These are phyloP conservation scores for Euzophera pinguis DNA, from an alignment of 2,888 invertebrate species.

Conservation along the genomic window DNA sequence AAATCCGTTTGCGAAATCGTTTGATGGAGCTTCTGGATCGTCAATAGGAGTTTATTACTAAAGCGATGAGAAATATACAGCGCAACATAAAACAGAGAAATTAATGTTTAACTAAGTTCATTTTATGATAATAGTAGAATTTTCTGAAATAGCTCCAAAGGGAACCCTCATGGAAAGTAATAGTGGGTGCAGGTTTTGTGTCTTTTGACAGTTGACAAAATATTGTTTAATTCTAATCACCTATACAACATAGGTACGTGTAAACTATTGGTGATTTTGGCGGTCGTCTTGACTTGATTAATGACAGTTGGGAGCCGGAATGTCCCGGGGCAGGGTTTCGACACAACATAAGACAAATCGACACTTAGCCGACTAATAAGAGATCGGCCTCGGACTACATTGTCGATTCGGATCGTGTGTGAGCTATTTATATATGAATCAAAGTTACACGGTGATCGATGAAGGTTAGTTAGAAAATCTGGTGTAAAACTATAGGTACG, in stretches of 20 bases:
- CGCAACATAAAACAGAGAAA: no score
- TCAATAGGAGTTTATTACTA: no score
- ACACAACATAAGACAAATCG: conserved; percentile 47
- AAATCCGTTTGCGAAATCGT: no score
- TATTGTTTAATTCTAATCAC: neutral
- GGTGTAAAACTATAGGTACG: conserved; percentile 2
- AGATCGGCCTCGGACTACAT: conserved; percentile 56
- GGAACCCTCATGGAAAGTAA: no score
- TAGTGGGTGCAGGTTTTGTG: no score
- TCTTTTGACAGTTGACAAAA: neutral
- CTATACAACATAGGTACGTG: neutral
- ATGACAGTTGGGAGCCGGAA: conserved; percentile 29
- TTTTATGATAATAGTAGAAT: no score
- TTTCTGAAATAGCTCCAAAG: no score
- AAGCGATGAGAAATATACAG: no score
- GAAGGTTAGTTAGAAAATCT: conserved; percentile 37
- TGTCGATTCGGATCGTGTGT: conserved; percentile 47
- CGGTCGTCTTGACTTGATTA: conserved; percentile 38
- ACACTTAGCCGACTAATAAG: conserved; percentile 37
- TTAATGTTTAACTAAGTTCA: no score
- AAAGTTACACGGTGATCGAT: conserved; percentile 32
- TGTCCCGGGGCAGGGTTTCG: conserved; percentile 49
- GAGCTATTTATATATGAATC: conserved; percentile 53
- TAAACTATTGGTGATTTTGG: conserved; percentile 13
- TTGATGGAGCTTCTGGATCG: no score